Percentiles rank a stretch among this genome's conserved stretches.
Conservation (phyloP, 2,888 invertebrate genomes). For the Schizaphis graminum region DNA sequence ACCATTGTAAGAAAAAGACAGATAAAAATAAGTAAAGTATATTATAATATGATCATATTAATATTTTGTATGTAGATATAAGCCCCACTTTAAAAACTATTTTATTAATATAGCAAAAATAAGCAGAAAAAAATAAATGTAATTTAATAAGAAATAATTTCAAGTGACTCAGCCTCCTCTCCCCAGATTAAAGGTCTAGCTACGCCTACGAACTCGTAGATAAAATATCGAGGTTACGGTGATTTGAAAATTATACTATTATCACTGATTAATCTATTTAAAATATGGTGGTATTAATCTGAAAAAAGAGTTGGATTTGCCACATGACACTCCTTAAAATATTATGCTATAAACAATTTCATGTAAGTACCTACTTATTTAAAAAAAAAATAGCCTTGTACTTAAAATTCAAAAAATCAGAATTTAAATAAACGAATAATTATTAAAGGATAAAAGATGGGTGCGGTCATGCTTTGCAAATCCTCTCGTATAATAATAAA, state of each 20-base stretch:
- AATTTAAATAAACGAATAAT: neutral
- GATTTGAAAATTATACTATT: neutral
- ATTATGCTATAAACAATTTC: neutral
- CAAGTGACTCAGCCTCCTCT: neutral
- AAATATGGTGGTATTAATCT: neutral
- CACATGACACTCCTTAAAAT: neutral
- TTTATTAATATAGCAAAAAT: neutral
- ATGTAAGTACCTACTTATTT: too few species aligned
- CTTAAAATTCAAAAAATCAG: neutral
- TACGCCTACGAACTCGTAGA: neutral
- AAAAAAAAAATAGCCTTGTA: too few species aligned
- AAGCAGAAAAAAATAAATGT: neutral
- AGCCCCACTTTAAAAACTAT: neutral
- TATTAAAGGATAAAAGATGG: neutral
- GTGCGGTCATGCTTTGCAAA: neutral
- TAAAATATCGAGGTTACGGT: neutral
- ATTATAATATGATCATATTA: too few species aligned
- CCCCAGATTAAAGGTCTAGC: neutral
- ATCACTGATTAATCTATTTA: neutral
- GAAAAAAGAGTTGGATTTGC: neutral
- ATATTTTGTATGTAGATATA: neutral
- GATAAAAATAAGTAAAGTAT: too few species aligned
- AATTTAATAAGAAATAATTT: neutral
- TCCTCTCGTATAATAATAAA: neutral
- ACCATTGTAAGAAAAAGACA: too few species aligned